Evolutionary conservation across 1,140 invertebrate genomes (phyloP).

Genomic region (Heterodera carotae): DNA sequence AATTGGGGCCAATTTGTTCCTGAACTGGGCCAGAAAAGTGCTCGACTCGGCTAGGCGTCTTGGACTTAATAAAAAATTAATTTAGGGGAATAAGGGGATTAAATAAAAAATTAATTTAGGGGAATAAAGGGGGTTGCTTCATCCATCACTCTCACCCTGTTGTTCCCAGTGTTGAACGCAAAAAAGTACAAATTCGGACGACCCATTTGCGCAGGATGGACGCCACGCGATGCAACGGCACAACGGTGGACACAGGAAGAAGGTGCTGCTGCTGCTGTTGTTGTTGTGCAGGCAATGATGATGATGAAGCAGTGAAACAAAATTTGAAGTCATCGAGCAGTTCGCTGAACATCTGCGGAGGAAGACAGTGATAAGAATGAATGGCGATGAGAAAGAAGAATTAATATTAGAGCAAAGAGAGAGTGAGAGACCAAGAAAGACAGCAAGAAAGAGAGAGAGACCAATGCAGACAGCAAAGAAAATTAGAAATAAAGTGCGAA

Average conservation of each 20-base stretch:
- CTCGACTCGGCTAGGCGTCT: constrained; percentile 11
- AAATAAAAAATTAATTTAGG: constrained; percentile 7
- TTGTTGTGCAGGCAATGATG: not conserved
- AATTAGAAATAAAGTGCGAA: too few species aligned
- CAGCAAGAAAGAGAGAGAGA: too few species aligned
- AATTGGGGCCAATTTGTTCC: constrained; percentile 40
- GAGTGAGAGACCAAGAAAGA: too few species aligned
- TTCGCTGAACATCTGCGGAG: constrained; percentile 5
- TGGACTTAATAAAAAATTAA: not conserved
- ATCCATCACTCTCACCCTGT: too few species aligned
- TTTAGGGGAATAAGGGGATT: not conserved
- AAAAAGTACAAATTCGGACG: not conserved
- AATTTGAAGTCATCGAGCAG: constrained; percentile 13
- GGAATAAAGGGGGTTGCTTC: too few species aligned
- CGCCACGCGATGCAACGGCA: constrained; percentile 25
- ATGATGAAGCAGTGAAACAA: not conserved
- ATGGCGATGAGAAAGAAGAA: not conserved
- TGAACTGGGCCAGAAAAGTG: constrained; percentile 35
- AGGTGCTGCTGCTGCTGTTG: too few species aligned
- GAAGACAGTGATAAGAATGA: not conserved
- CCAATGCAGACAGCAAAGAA: not conserved
- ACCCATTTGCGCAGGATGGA: constrained; percentile 23
- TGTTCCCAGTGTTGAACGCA: constrained; percentile 8
- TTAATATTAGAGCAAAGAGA: too few species aligned
- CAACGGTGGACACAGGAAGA: not conserved